Conservation (phyloP, 2,888 invertebrate genomes). For the Agrotis ipsilon region DNA sequence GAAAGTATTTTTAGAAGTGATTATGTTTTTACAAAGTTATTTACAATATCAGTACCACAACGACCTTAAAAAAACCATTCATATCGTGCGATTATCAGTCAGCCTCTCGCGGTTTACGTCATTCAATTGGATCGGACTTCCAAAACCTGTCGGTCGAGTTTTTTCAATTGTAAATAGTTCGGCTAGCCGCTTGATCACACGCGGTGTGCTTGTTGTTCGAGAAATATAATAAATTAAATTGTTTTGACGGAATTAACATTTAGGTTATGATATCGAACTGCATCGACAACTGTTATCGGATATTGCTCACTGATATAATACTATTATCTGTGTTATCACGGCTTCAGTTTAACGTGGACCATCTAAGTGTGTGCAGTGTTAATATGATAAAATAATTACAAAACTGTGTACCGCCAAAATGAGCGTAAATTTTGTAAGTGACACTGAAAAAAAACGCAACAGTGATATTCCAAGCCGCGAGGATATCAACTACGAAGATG, state of each 20-base stretch:
- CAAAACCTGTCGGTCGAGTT: conserved; percentile 85
- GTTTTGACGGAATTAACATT: conserved; percentile 45
- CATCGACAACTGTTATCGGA: conserved; percentile 79
- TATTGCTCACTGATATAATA: conserved; percentile 76
- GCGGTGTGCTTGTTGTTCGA: conserved; percentile 73
- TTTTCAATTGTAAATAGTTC: conserved; percentile 86
- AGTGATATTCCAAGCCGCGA: conserved; percentile 60
- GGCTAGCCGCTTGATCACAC: conserved; percentile 77
- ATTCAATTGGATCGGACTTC: conserved; percentile 78
- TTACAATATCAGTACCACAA: conserved; percentile 39
- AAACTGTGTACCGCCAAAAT: conserved; percentile 68
- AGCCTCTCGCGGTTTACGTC: conserved; percentile 81
- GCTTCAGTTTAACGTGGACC: conserved; percentile 74
- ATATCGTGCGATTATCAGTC: conserved; percentile 71
- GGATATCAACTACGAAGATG: conserved; percentile 76
- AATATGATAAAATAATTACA: conserved; percentile 65
- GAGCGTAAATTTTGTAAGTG: conserved; percentile 66
- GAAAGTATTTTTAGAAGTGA: conserved; percentile 49
- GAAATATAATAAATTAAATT: conserved; percentile 68
- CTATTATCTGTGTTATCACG: conserved; percentile 76
- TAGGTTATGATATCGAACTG: conserved; percentile 59
- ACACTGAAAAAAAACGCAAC: conserved; percentile 53
- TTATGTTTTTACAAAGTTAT: conserved; percentile 51
- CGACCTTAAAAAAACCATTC: conserved; percentile 60
- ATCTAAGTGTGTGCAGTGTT: conserved; percentile 72